Conservation (phyloP, 2,888 invertebrate species). For the Camptogramma bilineatum region DNA sequence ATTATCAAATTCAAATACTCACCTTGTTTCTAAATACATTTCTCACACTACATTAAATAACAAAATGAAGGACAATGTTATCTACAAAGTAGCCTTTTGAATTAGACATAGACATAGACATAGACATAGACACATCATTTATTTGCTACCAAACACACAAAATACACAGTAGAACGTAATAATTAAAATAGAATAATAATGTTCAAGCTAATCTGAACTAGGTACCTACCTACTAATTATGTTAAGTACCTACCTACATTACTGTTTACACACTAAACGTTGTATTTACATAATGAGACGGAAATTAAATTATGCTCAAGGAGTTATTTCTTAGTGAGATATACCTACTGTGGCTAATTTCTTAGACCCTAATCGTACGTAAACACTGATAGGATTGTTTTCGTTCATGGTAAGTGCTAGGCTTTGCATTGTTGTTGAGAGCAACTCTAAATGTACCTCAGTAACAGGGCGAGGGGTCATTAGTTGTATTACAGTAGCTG, state of each 20-base stretch:
- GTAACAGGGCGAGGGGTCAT: constrained; percentile 74
- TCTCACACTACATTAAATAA: constrained; percentile 6
- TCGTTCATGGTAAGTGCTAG: constrained; percentile 53
- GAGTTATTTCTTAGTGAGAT: neutral
- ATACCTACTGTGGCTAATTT: constrained; percentile 7
- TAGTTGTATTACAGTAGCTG: constrained; percentile 73
- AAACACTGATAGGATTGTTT: constrained; percentile 75
- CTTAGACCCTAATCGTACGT: constrained; percentile 57
- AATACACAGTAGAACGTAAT: no score
- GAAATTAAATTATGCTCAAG: neutral
- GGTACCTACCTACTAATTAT: neutral
- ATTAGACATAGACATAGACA: neutral
- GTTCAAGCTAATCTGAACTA: neutral
- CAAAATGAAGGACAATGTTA: constrained; percentile 12
- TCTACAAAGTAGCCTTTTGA: neutral
- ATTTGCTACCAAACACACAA: no score
- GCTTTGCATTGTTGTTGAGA: constrained; percentile 47
- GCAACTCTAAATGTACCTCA: constrained; percentile 68
- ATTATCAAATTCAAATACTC: neutral
- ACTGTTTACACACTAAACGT: neutral
- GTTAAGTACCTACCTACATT: neutral
- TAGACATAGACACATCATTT: no score
- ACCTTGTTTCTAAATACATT: neutral
- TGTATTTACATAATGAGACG: neutral
- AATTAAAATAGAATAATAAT: no score